Percentiles rank a stretch among this genome's conserved stretches.
Conservation (phyloP, 2,888 invertebrate species). For the Embidobia sp. region DNA sequence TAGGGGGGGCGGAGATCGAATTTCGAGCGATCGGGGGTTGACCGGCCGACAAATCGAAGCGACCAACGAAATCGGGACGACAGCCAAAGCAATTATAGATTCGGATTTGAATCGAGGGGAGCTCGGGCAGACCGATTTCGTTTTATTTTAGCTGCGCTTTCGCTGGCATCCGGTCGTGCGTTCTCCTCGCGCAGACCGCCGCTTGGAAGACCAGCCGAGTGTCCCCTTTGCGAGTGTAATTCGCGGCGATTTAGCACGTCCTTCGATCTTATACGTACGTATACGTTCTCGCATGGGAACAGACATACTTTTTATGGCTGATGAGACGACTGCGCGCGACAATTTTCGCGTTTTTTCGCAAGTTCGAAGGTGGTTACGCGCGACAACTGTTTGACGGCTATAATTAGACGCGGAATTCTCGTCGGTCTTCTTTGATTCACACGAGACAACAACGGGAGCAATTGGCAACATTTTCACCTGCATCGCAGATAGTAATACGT, state of each 20-base stretch:
- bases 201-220: slow-evolving; percentile 70
- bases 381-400: slow-evolving; percentile 26
- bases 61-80: slow-evolving; percentile 75
- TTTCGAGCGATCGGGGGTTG: slow-evolving; percentile 74
- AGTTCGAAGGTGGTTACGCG: slow-evolving; percentile 7
- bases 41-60: slow-evolving; percentile 71
- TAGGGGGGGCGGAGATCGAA: no score
- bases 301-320: slow-evolving; percentile 11
- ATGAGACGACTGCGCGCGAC: neutral
- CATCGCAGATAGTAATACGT: neutral
- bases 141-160: slow-evolving; percentile 81
- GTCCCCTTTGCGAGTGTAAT: slow-evolving; percentile 63
- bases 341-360: slow-evolving; percentile 24
- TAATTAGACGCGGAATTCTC: slow-evolving; percentile 45
- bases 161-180: slow-evolving; percentile 80
- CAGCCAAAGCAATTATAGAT: slow-evolving; percentile 81
- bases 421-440: slow-evolving; percentile 42
- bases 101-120: slow-evolving; percentile 77
- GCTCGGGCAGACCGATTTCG: slow-evolving; percentile 76
- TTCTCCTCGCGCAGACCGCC: slow-evolving; percentile 72
- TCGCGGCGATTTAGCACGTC: slow-evolving; percentile 33
- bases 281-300: slow-evolving; percentile 28
- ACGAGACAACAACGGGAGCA: slow-evolving; percentile 5
- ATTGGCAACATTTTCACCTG: neutral
- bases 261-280: slow-evolving; percentile 51